Conservation (phyloP, 2,888 invertebrate species). For the Brachynemurus nebulosus region DNA sequence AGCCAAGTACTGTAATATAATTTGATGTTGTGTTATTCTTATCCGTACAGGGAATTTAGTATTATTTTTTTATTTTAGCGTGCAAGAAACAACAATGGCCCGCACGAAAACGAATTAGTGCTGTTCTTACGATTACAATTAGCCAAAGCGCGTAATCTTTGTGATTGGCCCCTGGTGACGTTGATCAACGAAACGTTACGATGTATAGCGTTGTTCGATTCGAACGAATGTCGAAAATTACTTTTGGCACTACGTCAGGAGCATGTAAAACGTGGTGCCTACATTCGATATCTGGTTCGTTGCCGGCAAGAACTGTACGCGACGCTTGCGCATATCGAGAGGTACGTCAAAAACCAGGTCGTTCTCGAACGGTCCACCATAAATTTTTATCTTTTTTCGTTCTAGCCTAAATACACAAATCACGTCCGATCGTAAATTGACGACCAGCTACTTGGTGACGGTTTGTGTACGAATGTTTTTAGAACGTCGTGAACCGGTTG, state of each 20-base stretch:
- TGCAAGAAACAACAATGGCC: constrained; percentile 13
- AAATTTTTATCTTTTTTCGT: constrained; percentile 15
- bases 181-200: constrained; percentile 73
- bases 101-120: constrained; percentile 34
- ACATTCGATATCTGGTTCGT: constrained; percentile 66
- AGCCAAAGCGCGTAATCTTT: constrained; percentile 69
- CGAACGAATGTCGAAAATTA: constrained; percentile 55
- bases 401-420: constrained; percentile 41
- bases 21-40: too few species aligned
- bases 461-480: constrained; percentile 70
- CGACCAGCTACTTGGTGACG: constrained; percentile 56
- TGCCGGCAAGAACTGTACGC: constrained; percentile 68
- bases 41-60: too few species aligned
- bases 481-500: constrained; percentile 57
- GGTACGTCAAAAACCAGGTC: too few species aligned
- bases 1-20: too few species aligned
- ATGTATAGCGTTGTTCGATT: constrained; percentile 59
- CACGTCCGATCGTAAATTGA: constrained; percentile 54
- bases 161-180: constrained; percentile 61
- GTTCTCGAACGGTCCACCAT: background rate
- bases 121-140: constrained; percentile 59
- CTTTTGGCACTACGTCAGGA: constrained; percentile 63
- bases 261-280: constrained; percentile 60
- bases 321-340: constrained; percentile 56
- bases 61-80: constrained; percentile 14